A percentile compares a stretch with the other conserved stretches of the same genome.
These are phyloP conservation scores for Habropoda laboriosa DNA, from an alignment of 1,140 invertebrate genomes.

Conservation along the genomic window DNA sequence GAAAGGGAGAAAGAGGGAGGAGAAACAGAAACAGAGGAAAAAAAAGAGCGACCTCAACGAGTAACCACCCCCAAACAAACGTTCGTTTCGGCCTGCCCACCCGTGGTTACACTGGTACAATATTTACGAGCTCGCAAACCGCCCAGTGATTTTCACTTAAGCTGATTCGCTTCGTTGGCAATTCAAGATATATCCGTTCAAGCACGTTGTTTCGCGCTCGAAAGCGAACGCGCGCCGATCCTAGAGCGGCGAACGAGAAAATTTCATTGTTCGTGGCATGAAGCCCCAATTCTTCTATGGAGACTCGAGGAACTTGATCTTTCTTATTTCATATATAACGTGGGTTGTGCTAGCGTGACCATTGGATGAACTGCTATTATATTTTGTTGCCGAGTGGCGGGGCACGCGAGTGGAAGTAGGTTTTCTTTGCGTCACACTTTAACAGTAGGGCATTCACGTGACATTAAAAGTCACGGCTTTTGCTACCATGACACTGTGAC, in stretches of 20 bases:
- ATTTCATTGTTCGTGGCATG: not conserved
- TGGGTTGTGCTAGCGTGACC: too few relatives aligned
- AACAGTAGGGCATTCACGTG: too few relatives aligned
- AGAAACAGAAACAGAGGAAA: not conserved
- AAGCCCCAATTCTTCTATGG: not conserved
- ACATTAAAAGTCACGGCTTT: too few relatives aligned
- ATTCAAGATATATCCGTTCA: slow-evolving; percentile 62
- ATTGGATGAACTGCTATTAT: too few relatives aligned
- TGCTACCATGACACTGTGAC: too few relatives aligned
- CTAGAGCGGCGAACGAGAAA: not conserved
- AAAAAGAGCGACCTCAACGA: not conserved
- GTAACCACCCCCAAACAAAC: slow-evolving; percentile 35
- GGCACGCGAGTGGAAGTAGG: too few relatives aligned
- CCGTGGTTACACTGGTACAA: slow-evolving; percentile 57
- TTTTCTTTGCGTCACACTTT: too few relatives aligned
- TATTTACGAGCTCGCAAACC: slow-evolving; percentile 72
- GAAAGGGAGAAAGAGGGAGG: not conserved
- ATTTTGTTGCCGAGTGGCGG: too few relatives aligned
- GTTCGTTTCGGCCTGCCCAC: slow-evolving; percentile 51
- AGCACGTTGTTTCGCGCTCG: slow-evolving; percentile 61
- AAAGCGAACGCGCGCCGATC: slow-evolving; percentile 7
- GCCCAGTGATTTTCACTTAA: slow-evolving; percentile 65
- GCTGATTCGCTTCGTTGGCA: slow-evolving; percentile 64
- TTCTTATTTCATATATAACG: too few relatives aligned
- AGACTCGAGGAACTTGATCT: not conserved